phyloP scores from a whole-genome alignment of 2,888 invertebrate genomes.

The Omphaloscelis lunosa region DNA sequence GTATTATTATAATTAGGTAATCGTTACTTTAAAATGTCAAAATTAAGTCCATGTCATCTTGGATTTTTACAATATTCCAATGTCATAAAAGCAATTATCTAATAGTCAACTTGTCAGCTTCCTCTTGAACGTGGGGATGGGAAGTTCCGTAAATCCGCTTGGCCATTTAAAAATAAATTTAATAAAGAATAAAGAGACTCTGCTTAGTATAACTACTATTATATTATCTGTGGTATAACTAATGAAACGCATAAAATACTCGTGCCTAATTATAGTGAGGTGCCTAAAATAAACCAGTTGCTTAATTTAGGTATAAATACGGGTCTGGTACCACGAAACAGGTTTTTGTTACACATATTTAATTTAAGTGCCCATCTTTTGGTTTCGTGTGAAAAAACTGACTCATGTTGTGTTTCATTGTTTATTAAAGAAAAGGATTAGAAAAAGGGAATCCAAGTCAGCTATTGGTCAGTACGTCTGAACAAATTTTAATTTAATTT shows the following conservation, averaged over 20 bases:
- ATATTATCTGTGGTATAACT: too few relatives aligned
- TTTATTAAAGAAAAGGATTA: background rate
- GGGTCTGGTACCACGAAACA: background rate
- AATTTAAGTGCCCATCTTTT: conserved; percentile 16
- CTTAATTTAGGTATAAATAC: conserved; percentile 27
- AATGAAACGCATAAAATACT: background rate
- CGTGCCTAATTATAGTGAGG: background rate
- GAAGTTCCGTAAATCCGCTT: too few relatives aligned
- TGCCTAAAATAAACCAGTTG: conserved; percentile 33
- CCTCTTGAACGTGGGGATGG: too few relatives aligned
- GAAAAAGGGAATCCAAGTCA: background rate
- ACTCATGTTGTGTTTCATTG: conserved; percentile 54
- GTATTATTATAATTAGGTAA: too few relatives aligned
- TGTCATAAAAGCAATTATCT: too few relatives aligned
- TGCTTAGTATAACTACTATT: too few relatives aligned
- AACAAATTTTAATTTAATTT: too few relatives aligned
- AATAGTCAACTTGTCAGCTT: too few relatives aligned
- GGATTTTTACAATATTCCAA: too few relatives aligned
- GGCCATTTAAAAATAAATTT: background rate
- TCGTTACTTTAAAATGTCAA: too few relatives aligned
- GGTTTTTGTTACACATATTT: conserved; percentile 12
- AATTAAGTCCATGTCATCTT: too few relatives aligned
- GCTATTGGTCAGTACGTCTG: background rate
- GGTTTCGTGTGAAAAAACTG: conserved; percentile 41
- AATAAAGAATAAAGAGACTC: too few relatives aligned